Conservation (phyloP, 2,888 invertebrate species). For the Hyalella azteca region DNA sequence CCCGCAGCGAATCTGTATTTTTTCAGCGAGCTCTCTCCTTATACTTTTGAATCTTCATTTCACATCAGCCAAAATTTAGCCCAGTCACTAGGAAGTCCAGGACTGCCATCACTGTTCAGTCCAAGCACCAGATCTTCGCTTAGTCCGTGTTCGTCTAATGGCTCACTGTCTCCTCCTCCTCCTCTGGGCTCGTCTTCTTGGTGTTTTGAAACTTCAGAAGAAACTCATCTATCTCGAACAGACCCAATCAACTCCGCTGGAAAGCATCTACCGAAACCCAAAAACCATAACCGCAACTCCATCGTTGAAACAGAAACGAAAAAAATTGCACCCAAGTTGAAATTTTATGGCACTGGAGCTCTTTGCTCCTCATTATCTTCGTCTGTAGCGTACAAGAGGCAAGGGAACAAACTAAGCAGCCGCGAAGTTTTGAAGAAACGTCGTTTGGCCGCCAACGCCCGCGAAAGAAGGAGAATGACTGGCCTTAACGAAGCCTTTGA, state of each 20-base stretch:
- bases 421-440: constrained; percentile 61
- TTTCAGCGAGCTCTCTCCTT: too few relatives aligned
- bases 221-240: not conserved
- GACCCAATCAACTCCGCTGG: too few relatives aligned
- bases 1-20: too few relatives aligned
- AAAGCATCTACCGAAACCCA: too few relatives aligned
- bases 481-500: constrained; percentile 78
- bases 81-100: not conserved
- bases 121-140: not conserved
- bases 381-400: not conserved
- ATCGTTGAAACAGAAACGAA: too few relatives aligned
- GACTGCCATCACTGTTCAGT: not conserved
- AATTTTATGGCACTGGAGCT: too few relatives aligned
- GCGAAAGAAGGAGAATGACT: constrained; percentile 77
- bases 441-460: constrained; percentile 66
- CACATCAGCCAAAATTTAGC: not conserved
- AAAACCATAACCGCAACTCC: too few relatives aligned
- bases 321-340: too few relatives aligned
- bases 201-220: not conserved
- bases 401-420: constrained; percentile 42
- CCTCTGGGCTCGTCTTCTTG: not conserved
- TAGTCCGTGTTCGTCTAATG: not conserved
- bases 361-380: too few relatives aligned
- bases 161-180: constrained; percentile 7
- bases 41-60: not conserved